Base-by-base conservation (phyloP, 1,140 invertebrate genomes). In the Anastatus disparis region DNA sequence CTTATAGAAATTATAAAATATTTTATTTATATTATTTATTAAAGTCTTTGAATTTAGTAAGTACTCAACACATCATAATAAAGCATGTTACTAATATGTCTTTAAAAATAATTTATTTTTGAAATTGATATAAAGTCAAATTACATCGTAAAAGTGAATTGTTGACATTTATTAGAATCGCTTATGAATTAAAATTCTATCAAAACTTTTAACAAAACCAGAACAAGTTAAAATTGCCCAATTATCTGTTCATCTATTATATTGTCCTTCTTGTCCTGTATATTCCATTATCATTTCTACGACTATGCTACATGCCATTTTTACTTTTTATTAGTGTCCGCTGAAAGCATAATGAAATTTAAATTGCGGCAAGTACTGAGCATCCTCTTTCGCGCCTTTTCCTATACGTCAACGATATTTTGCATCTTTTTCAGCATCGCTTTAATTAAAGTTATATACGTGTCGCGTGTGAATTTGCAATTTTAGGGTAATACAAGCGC, bases 381-480 rank as follows among this genome's bases (percentile, higher is more conserved):
- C n/a, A n/a, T n/a, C n/a, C n/a, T n/a, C 10, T 35, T 35, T 6
- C 31, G 31, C 31, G 31, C 31, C 4, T 35, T 4, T 4, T 35
- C 31, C 10, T 35, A 6, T 63, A 9, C 2, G 42, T 50, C 26
- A 22, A 63, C 29, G 42, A 42, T 20, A n/a, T 56, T n/a, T 46
- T 46, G 26, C 29, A 2, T 35, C 44, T 48, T 35, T 48, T 50
- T 48, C 59, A 9, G 42, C 27, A n/a, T n/a, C n/a, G 29, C 40
- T 66, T 66, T 66, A 66, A 66, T 66, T 66, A 66, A 66, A 66
- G 35, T 53, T 38, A 55, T n/a, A 20, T 46, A 20, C 22, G 29
- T 22, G 52, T 55, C 29, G 48, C 48, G 31, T 42, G 22, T 26
- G 46, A 40, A n/a, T 27, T 64, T 26, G 31, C 22, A 58, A 58